Base-by-base conservation (phyloP, 1,140 invertebrate genomes). In the Brachionus plicatilis region DNA sequence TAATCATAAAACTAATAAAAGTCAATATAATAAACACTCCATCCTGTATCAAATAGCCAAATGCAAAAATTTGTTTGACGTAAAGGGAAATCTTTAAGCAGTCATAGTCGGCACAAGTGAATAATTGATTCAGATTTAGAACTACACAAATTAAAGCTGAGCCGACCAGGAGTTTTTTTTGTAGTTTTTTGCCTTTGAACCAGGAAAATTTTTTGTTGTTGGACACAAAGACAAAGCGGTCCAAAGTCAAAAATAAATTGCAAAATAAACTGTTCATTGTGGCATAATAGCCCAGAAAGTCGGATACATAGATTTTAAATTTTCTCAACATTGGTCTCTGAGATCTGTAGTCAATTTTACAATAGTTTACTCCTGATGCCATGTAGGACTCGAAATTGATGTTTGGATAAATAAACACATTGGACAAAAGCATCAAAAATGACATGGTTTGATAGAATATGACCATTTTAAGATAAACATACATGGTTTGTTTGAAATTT, bases 401-500 rank as follows among this genome's bases (percentile, higher is more conserved):
- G 14, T 33, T 37, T 6, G 27, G 12, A 70, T 41, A 33, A n/a
- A 70, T 70, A 2, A 70, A 27, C 12, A 41, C 27, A 70, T 70
- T 70, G 12, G 37, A 17, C 37, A 70, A n/a, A 3, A 70, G 37
- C 14, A 29, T 70, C 12, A 41, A 70, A 37, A 70, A 70, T 37
- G 66, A 70, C 1, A 70, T 70, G 12, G 66, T 70, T 29, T 70
- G 66, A 70, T 37, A 37, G 11, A 70, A 70, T 37, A 70, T 33
- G 27, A 33, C 66, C 66, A 70, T 70, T 41, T 37, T 37, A 8
- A 70, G 14, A 20, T 70, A 70, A 7, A 37, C 14, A 9, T 70
- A 70, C 66, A 70, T 70, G 29, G 66, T 70, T 70, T 70, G 66
- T 24, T 70, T 70, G 37, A 70, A 70, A 14, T 12, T n/a, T 70